Evolutionary conservation across 2,888 invertebrate species (phyloP), one percentile per base, ranked within the genome.

Genomic region (Nephrocerus scutellatus): DNA sequence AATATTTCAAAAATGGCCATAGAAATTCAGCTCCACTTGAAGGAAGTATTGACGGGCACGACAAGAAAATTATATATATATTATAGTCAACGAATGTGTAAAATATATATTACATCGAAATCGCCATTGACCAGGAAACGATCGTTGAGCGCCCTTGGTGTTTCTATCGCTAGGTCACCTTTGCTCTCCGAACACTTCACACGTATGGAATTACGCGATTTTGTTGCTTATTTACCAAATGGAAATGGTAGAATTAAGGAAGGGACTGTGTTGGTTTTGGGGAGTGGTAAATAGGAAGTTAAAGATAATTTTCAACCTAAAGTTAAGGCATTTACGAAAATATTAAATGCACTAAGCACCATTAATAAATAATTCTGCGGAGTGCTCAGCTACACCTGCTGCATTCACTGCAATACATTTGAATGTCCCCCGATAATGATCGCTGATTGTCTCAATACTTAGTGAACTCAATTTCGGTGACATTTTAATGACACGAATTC

Each of bases 371-470:
- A 86, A 72, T 57, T 73, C 72, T 31, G 82, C 72, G 5, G 80
- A 77, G 60, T 77, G 77, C 56, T 76, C 76, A 29, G 77, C 73
- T 48, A 72, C 70, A 44, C 84, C 85, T 25, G 82, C 84, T 52
- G 70, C 70, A 66, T 84, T 85, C 34, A 70, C 69, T 10, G 79
- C 84, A 37, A 74, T 72, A 62, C 86, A 87, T 50, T 82, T 81
- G 57, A 84, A 87, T 41, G 78, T 71, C 51, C 87, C 87, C 46
- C 77, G 78, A 63, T 86, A 84, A 49, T 77, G 74, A 30, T 79
- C 81, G 34, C 76, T 77, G 30, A 86, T 83, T 10, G 80, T 75
- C 53, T 82, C 82, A 57, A 86, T 83, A 41, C 79, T 80, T 25
- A 86, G 67, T 42, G 80, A 79, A 64, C 82, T 83, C 30, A 79